phyloP scores from a whole-genome alignment of 2,113 vertebrate genomes.

The Rhipidura dahli region DNA sequence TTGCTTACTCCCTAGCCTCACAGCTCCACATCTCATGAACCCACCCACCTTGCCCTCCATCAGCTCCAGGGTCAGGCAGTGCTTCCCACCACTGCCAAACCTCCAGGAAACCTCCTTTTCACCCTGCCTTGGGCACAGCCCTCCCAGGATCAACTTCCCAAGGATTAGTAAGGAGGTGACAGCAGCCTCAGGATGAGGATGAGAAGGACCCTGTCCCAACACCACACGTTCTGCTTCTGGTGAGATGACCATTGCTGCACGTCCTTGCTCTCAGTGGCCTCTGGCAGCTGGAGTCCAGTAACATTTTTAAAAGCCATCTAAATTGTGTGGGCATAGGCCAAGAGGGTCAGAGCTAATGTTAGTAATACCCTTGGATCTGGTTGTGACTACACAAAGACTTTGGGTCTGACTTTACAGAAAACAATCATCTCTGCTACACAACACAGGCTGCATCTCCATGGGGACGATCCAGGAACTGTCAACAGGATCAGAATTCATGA shows the following conservation, averaged over 20 bases:
- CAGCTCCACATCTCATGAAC: not conserved
- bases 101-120: not conserved
- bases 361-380: not conserved
- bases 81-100: not conserved
- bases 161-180: not conserved
- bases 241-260: not conserved
- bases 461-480: not conserved
- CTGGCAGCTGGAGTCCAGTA: not conserved
- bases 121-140: not conserved
- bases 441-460: not conserved
- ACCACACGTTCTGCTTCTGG: rapidly evolving
- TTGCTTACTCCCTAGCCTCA: not conserved
- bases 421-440: not conserved
- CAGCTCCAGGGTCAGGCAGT: not conserved
- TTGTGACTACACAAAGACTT: not conserved
- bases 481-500: not conserved
- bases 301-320: not conserved
- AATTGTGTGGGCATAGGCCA: not conserved
- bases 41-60: not conserved
- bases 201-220: not conserved
- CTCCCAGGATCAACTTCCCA: not conserved
- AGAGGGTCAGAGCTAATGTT: not conserved
- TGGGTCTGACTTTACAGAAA: not conserved
- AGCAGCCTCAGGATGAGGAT: not conserved
- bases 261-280: not conserved